phyloP scores from a whole-genome alignment of 2,888 invertebrate species.

The Platynereis dumerilii region DNA sequence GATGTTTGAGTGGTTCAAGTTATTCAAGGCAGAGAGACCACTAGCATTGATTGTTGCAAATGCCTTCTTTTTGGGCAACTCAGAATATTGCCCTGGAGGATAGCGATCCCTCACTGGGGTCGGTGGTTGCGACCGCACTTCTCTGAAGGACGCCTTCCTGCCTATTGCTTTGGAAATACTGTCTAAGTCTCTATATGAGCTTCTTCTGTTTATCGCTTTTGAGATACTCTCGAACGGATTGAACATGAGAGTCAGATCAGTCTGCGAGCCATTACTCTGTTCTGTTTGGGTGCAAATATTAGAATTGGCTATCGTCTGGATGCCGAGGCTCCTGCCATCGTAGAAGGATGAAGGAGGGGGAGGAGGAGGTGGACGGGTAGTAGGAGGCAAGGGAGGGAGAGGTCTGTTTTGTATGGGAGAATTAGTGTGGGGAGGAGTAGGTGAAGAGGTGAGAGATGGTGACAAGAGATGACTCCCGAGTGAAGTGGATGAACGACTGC shows the following conservation, averaged over 20 bases:
- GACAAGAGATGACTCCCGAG: neutral
- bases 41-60: neutral
- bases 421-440: neutral
- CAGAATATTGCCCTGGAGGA: neutral
- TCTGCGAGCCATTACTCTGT: slow-evolving; percentile 1
- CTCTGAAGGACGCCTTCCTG: too few relatives aligned
- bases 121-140: neutral
- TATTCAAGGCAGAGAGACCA: neutral
- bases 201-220: neutral
- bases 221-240: slow-evolving; percentile 4
- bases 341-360: neutral
- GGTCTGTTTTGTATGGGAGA: neutral
- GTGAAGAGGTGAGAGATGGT: neutral
- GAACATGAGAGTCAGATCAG: slow-evolving; percentile 1
- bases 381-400: neutral
- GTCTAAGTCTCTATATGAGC: neutral
- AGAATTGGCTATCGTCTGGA: neutral
- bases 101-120: neutral
- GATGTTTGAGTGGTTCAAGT: neutral
- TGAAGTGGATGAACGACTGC: neutral
- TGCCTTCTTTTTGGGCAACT: neutral
- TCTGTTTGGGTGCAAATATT: neutral
- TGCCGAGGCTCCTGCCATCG: neutral
- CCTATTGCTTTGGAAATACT: neutral
- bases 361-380: neutral